Conservation (phyloP, 2,888 invertebrate species). For the Crematogaster levior region DNA sequence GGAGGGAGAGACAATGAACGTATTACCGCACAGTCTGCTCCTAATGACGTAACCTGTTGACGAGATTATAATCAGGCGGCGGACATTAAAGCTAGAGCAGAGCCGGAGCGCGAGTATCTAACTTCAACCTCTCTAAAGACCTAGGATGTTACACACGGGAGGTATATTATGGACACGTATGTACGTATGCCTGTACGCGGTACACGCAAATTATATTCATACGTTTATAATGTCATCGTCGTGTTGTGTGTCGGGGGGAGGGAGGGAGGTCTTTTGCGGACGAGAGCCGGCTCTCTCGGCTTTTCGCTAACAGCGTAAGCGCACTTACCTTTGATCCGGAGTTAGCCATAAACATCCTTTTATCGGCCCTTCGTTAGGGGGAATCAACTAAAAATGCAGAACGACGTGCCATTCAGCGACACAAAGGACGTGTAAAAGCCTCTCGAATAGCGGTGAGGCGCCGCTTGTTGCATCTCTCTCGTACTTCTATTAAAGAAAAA, state of each 20-base stretch:
- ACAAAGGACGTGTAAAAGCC: constrained; percentile 63
- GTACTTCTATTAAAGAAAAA: constrained; percentile 26
- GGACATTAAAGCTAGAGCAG: constrained; percentile 81
- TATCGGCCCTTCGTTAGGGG: constrained; percentile 76
- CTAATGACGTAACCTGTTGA: constrained; percentile 84
- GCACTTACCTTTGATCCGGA: constrained; percentile 79
- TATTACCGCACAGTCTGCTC: constrained; percentile 67
- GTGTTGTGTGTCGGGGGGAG: constrained; percentile 42
- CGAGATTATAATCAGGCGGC: constrained; percentile 85
- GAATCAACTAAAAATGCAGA: constrained; percentile 64
- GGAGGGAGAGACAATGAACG: constrained; percentile 42
- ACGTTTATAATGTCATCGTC: constrained; percentile 62
- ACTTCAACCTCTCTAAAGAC: constrained; percentile 50
- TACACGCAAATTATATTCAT: constrained; percentile 55
- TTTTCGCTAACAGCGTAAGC: constrained; percentile 80
- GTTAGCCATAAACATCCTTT: constrained; percentile 79
- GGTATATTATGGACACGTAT: constrained; percentile 35
- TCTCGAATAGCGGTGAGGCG: constrained; percentile 44
- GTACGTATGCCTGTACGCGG: constrained; percentile 26
- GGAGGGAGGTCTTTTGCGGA: constrained; percentile 43
- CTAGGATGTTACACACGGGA: constrained; percentile 35
- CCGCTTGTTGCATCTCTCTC: constrained; percentile 46
- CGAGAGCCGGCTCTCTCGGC: constrained; percentile 57
- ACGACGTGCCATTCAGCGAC: constrained; percentile 50
- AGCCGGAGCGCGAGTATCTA: constrained; percentile 55